Evolutionary conservation across 2,113 vertebrate species (phyloP).

Genomic region (Nymphicus hollandicus): DNA sequence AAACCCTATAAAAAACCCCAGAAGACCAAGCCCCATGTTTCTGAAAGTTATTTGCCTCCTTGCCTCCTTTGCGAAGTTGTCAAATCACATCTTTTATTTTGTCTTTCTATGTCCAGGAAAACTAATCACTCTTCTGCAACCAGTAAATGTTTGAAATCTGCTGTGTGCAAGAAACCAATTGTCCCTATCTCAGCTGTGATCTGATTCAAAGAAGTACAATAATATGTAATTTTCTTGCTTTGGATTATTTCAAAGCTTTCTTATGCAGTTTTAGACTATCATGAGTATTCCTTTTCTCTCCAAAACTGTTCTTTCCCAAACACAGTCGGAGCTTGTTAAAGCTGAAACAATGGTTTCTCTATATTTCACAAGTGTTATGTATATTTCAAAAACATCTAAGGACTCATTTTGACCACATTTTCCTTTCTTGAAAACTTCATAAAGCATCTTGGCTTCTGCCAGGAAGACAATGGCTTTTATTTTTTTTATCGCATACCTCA

Average conservation of each 20-base stretch:
- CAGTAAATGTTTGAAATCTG: conserved; percentile 11
- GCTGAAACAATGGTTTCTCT: background rate
- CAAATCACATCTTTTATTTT: background rate
- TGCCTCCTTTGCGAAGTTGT: background rate
- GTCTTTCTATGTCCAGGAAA: background rate
- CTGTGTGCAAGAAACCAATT: background rate
- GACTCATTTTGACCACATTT: background rate
- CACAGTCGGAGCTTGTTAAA: background rate
- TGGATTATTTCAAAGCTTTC: background rate
- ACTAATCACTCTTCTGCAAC: background rate
- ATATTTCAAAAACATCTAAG: background rate
- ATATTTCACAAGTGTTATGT: background rate
- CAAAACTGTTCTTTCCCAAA: background rate
- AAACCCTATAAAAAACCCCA: background rate
- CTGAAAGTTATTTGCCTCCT: background rate
- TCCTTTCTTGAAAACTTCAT: background rate
- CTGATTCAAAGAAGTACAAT: conserved; percentile 6
- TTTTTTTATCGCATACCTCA: background rate
- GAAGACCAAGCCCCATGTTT: background rate
- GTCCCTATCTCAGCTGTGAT: conserved; percentile 29
- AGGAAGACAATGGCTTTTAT: background rate
- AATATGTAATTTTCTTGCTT: conserved; percentile 23
- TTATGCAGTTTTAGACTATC: background rate
- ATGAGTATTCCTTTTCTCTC: background rate
- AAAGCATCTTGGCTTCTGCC: background rate